phyloP scores from a whole-genome alignment of 2,113 vertebrate species.

The Microcebus lehilahytsara region DNA sequence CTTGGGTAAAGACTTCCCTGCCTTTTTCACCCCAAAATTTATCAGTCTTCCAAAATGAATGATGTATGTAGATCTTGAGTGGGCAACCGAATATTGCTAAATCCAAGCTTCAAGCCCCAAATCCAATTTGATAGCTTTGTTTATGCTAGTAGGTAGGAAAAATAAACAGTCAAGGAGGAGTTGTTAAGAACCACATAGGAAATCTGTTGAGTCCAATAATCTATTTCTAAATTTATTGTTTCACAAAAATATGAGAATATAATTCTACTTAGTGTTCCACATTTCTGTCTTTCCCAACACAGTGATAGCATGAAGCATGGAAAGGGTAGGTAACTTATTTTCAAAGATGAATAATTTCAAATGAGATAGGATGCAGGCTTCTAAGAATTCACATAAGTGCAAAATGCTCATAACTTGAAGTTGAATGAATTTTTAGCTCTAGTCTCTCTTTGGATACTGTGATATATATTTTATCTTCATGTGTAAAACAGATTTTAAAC shows the following conservation, averaged over 20 bases:
- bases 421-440: background rate
- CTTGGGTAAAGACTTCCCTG: background rate
- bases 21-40: background rate
- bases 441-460: background rate
- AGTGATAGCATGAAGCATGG: background rate
- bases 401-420: background rate
- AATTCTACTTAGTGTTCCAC: background rate
- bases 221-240: slow-evolving; percentile 19
- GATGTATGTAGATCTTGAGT: background rate
- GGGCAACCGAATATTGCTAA: background rate
- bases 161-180: background rate
- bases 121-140: background rate
- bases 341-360: slow-evolving; percentile 32
- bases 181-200: background rate
- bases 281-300: background rate
- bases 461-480: background rate
- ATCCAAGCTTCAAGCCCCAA: background rate
- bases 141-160: background rate
- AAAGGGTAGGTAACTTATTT: background rate
- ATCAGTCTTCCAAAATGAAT: slow-evolving; percentile 1
- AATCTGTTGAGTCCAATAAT: background rate
- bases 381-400: slow-evolving; percentile 27
- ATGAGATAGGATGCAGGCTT: background rate
- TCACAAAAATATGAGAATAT: background rate
- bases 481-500: slow-evolving; percentile 19